These are phyloP conservation scores for Drosophila nr. perissopoda DNA, from an alignment of 2,888 invertebrate species.

Conservation along the genomic window DNA sequence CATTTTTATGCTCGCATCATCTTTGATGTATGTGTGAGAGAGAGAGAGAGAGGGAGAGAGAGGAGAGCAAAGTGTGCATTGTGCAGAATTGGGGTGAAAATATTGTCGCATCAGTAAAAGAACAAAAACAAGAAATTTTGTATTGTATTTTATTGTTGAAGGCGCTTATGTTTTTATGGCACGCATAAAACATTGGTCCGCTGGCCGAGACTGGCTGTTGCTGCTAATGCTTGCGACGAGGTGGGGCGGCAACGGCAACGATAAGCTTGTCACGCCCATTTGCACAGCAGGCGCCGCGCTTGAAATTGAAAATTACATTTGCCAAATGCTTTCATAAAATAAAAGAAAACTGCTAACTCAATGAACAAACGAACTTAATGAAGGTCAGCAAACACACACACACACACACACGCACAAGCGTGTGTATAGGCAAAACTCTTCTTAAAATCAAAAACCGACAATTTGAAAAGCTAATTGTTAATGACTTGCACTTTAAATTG, in stretches of 20 bases:
- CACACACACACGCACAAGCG: not conserved
- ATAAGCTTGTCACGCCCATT: conserved; percentile 47
- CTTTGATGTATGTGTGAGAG: conserved; percentile 21
- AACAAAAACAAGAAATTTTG: conserved; percentile 35
- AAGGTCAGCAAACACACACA: conserved; percentile 21
- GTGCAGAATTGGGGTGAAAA: conserved; percentile 34
- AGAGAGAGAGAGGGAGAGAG: not conserved
- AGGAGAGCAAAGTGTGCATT: conserved; percentile 16
- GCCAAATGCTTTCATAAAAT: conserved; percentile 50
- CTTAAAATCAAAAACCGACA: conserved; percentile 27
- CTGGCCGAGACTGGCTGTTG: conserved; percentile 11
- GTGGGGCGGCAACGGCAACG: not conserved
- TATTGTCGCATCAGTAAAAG: conserved; percentile 57
- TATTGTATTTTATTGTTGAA: conserved; percentile 63
- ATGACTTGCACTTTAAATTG: conserved; percentile 42
- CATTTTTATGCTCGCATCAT: conserved; percentile 49
- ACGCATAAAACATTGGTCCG: conserved; percentile 47
- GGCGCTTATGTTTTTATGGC: conserved; percentile 47
- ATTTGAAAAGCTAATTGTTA: conserved; percentile 17
- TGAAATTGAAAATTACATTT: conserved; percentile 58
- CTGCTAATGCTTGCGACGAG: not conserved
- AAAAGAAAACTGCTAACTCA: conserved; percentile 52
- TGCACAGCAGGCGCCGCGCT: conserved; percentile 48
- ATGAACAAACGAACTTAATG: conserved; percentile 48
- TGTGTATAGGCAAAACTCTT: not conserved